Evolutionary conservation across 2,113 vertebrate genomes (phyloP).

Genomic region (Quiscalus mexicanus): DNA sequence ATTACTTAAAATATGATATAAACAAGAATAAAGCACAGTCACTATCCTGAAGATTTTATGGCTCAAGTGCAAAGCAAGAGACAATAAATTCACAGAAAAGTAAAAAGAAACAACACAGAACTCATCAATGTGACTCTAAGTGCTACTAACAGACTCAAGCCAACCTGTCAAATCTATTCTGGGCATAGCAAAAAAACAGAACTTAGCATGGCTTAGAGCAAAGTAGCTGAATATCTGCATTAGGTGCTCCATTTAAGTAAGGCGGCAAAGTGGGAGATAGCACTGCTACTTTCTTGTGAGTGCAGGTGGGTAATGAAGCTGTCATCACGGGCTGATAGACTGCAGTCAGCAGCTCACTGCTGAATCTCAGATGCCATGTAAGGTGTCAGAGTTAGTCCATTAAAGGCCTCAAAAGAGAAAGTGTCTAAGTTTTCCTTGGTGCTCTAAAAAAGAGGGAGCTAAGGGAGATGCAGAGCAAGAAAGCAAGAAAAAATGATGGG

Average conservation of each 20-base stretch:
- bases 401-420: neutral
- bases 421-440: neutral
- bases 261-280: neutral
- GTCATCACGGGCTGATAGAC: neutral
- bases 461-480: conserved; percentile 4
- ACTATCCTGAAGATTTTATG: neutral
- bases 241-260: neutral
- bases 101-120: neutral
- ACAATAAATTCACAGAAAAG: neutral
- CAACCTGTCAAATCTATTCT: neutral
- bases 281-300: neutral
- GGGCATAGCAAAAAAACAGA: neutral
- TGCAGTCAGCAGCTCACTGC: neutral
- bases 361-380: neutral
- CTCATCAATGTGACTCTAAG: neutral
- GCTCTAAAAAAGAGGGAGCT: neutral
- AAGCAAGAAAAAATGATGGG: conserved; percentile 24
- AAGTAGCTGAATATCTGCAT: neutral
- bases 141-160: neutral
- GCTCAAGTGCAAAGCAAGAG: neutral
- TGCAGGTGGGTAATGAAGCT: neutral
- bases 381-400: neutral
- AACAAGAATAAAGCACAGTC: neutral
- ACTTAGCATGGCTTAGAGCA: neutral
- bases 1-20: neutral